These are phyloP conservation scores for Bilobella aurantiaca DNA, from an alignment of 1,140 invertebrate genomes.

Conservation along the genomic window DNA sequence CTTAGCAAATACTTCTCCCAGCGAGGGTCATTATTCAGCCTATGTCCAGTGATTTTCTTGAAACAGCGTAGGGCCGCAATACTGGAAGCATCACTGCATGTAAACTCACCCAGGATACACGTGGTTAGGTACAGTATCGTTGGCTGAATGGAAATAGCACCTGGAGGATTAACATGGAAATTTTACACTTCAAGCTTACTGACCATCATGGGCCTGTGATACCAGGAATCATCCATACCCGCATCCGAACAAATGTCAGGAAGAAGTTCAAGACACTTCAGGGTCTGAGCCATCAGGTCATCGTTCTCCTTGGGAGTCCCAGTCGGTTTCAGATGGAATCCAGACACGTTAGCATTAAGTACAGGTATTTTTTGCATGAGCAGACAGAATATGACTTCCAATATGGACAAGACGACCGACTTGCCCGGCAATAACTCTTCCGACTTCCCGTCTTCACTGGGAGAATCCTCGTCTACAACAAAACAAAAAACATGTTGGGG, in stretches of 20 bases:
- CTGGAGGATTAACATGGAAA: too few species aligned
- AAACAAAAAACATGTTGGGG: too few species aligned
- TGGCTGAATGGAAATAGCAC: slow-evolving; percentile 74
- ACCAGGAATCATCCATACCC: too few species aligned
- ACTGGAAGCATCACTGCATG: slow-evolving; percentile 50
- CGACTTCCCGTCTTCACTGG: slow-evolving; percentile 39
- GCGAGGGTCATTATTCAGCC: slow-evolving; percentile 53
- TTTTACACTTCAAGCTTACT: too few species aligned
- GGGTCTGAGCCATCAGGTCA: slow-evolving; percentile 40
- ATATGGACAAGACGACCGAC: slow-evolving; percentile 81
- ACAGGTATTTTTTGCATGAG: slow-evolving; percentile 78
- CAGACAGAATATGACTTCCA: slow-evolving; percentile 89
- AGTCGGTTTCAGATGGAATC: slow-evolving; percentile 26
- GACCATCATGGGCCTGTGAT: too few species aligned
- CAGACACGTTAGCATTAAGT: slow-evolving; percentile 55
- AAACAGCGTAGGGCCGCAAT: slow-evolving; percentile 60
- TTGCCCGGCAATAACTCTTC: slow-evolving; percentile 74
- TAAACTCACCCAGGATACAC: slow-evolving; percentile 72
- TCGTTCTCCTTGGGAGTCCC: slow-evolving; percentile 30
- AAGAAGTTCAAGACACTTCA: slow-evolving; percentile 43
- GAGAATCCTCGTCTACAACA: slow-evolving; percentile 11
- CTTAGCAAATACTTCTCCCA: slow-evolving; percentile 75
- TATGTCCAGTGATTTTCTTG: slow-evolving; percentile 53
- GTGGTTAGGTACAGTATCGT: slow-evolving; percentile 84
- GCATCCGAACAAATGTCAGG: slow-evolving; percentile 46